Evolutionary conservation across 2,888 invertebrate genomes (phyloP).

Genomic region (Zygothrica quintamaculata): DNA sequence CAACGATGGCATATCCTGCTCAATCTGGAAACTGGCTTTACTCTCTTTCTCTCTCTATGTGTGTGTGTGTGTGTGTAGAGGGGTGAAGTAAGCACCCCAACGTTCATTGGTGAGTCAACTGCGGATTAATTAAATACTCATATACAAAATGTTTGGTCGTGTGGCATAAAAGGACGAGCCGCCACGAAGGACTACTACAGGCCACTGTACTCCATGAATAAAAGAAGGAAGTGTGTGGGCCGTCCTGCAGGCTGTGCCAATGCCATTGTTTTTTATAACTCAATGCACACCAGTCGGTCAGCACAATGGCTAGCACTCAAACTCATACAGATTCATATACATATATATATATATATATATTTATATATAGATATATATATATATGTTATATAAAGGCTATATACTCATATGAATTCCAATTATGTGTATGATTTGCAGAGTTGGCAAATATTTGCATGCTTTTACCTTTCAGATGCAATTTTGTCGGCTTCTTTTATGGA

Average conservation of each 20-base stretch:
- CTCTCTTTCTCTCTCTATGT: neutral
- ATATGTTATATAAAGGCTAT: slow-evolving; percentile 7
- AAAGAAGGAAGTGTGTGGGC: slow-evolving; percentile 34
- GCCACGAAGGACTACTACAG: slow-evolving; percentile 21
- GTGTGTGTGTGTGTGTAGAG: slow-evolving; percentile 2
- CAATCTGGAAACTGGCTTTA: slow-evolving; percentile 25
- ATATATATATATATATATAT: slow-evolving; percentile 1
- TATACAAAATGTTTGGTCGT: slow-evolving; percentile 68
- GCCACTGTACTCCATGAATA: slow-evolving; percentile 33
- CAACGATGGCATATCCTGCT: slow-evolving; percentile 39
- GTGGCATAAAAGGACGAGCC: slow-evolving; percentile 26
- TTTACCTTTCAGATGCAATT: slow-evolving; percentile 72
- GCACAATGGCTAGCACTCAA: slow-evolving; percentile 48
- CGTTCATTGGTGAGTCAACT: slow-evolving; percentile 72
- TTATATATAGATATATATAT: slow-evolving; percentile 5
- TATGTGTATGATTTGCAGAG: slow-evolving; percentile 75
- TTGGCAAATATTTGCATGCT: slow-evolving; percentile 70
- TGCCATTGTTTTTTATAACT: slow-evolving; percentile 69
- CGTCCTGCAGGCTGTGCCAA: slow-evolving; percentile 31
- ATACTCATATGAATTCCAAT: slow-evolving; percentile 65
- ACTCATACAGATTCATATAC: neutral
- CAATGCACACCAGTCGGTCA: slow-evolving; percentile 62
- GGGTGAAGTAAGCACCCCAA: slow-evolving; percentile 49
- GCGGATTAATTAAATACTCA: slow-evolving; percentile 77
- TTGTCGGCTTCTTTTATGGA: slow-evolving; percentile 65